Percentiles rank a stretch among this genome's conserved stretches.
These are phyloP conservation scores for Numenius arquata DNA, from an alignment of 2,113 vertebrate genomes.

Conservation along the genomic window DNA sequence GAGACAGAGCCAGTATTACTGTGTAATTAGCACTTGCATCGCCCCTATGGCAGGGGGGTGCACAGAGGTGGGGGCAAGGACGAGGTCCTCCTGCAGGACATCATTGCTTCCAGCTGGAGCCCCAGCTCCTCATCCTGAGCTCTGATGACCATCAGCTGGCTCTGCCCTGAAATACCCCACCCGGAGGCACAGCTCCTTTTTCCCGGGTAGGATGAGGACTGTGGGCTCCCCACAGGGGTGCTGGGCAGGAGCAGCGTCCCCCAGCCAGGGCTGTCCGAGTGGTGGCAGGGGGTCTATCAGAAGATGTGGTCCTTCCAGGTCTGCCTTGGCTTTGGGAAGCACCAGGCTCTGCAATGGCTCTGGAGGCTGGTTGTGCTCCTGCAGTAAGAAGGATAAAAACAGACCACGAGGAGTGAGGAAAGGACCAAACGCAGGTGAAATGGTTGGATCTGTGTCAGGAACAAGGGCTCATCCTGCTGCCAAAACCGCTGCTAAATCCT, in stretches of 20 bases:
- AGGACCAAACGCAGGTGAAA: fast-evolving
- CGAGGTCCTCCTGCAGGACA: background rate
- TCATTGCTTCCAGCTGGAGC: background rate
- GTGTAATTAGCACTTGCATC: fast-evolving
- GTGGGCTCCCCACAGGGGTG: background rate
- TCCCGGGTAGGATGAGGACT: fast-evolving
- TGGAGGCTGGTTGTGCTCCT: background rate
- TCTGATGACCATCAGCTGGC: background rate
- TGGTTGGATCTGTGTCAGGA: background rate
- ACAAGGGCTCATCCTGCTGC: background rate
- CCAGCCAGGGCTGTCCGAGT: background rate
- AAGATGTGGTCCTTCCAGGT: background rate
- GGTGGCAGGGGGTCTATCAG: fast-evolving
- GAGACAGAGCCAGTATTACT: background rate
- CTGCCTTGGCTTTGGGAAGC: background rate
- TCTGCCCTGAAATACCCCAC: background rate
- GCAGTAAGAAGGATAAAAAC: fast-evolving
- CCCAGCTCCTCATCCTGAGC: background rate
- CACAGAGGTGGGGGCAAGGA: background rate
- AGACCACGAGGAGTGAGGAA: fast-evolving
- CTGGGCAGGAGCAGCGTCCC: background rate
- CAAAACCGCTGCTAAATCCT: fast-evolving
- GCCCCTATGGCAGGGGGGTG: background rate
- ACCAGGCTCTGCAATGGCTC: background rate
- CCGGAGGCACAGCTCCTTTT: fast-evolving